Evolutionary conservation across 2,888 invertebrate genomes (phyloP), one percentile per base, ranked within the genome.

Genomic region (Temnothorax ravouxi): DNA sequence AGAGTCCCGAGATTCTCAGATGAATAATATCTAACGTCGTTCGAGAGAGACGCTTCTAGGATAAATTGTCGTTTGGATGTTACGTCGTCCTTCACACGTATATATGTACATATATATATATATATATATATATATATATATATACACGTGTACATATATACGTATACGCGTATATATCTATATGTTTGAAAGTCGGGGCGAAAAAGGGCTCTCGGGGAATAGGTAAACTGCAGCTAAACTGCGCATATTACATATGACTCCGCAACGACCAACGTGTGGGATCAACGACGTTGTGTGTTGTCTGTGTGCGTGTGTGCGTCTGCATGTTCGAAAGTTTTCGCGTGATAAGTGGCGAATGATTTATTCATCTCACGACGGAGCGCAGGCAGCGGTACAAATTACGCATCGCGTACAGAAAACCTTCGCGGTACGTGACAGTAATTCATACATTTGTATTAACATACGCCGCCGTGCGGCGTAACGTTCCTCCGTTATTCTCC

Each of bases 331-430:
- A 88, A 89, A 90, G 88, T 88, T 90, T 90, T 86, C 64, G 85
- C 85, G 84, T 86, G 90, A 90, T 90, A 90, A 90, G 90, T 90
- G 90, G 79, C 84, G 84, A 86, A 90, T 90, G 90, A 90, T 90
- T 90, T 90, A 90, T 90, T 90, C 90, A 87, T 83, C 90, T 90
- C 90, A 90, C 90, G 90, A 77, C 81, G 84, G 47, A 80, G 86
- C 75, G 84, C 89, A 86, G 88, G 85, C 88, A 88, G 77, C 90
- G 66, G 90, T 90, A 90, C 90, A 90, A 90, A 90, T 90, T 90
- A 90, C 90, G 90, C 90, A 90, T 83, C 89, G 85, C 89, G 90
- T 89, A 87, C 89, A 90, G 90, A 90, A 90, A 90, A 90, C 90
- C 90, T 90, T 86, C 75, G 81, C 66, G 85, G 66, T 87, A 90